Evolutionary conservation across 2,113 vertebrate species (phyloP), one percentile per base, ranked within the genome.

Genomic region (Heterocephalus glaber): DNA sequence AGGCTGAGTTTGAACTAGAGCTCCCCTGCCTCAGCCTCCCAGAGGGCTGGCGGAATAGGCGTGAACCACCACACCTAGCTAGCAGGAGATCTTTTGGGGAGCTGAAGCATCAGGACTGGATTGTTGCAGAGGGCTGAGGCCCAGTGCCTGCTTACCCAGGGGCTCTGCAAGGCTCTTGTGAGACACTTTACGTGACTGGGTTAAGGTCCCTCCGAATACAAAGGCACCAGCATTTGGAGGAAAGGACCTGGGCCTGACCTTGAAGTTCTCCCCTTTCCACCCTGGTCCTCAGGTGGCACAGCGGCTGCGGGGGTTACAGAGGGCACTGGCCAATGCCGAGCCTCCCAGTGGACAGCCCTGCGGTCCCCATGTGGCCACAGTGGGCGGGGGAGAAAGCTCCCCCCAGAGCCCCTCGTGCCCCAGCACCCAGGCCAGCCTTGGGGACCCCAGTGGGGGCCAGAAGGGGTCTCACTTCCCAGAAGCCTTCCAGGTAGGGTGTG

Each of bases 401-500:
- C 87, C 12, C 56, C 26, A 47, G 26, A 66, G 9, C 38, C 65
- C 38, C 60, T 86, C 74, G 0, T 74, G 61, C 58, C 44, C 61
- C 7, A 79, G 79, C 81, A 88, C 72, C 81, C 56, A 72, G 66
- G 65, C 35, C 82, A 41, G 63, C 47, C 13, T 17, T 60, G 17
- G 52, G 74, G 92, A 93, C 74, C 92, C 74, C 28, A 35, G 56
- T 44, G 14, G 20, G 65, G 49, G 12, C 47, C 7, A 86, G 56
- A 82, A 77, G 3, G 22, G 85, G 63, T 76, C 95, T 90, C 7
- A 6, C 74, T 96, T 96, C 93, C 94, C 88, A 97, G 95, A 91
- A 6, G 20, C 93, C 87, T 96, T 97, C 96, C 70, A 24, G 92
- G 74, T 92, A 63, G 95, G 87, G 97, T 98, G 94, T 96, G 97